A percentile compares a stretch with the other conserved stretches of the same genome.
Evolutionary conservation across 2,888 invertebrate genomes (phyloP).

Genomic region (Lepetodrilus schrolli): DNA sequence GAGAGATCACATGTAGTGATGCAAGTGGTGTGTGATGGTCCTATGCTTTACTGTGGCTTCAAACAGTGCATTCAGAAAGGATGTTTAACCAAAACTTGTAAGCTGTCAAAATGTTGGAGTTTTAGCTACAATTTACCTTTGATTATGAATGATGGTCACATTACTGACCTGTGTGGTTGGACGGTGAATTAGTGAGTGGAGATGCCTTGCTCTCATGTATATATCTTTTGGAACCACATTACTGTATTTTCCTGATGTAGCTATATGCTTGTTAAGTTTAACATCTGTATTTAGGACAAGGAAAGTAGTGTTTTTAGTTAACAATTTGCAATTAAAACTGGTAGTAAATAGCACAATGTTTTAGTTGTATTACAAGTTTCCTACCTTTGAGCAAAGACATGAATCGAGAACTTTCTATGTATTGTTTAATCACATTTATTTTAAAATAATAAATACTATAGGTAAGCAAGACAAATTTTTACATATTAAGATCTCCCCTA

Average conservation of each 20-base stretch:
- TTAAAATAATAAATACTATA: too few species aligned
- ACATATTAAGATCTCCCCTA: too few species aligned
- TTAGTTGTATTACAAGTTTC: too few species aligned
- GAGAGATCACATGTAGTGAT: background rate
- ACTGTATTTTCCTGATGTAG: slow-evolving; percentile 12
- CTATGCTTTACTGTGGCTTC: background rate
- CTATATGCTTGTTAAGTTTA: slow-evolving; percentile 25
- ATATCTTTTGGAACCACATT: slow-evolving; percentile 20
- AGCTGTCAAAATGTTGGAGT: background rate
- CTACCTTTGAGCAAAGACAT: too few species aligned
- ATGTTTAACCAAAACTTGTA: background rate
- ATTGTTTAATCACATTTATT: too few species aligned
- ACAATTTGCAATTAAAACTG: slow-evolving; percentile 20
- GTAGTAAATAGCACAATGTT: slow-evolving; percentile 3
- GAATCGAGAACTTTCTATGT: too few species aligned
- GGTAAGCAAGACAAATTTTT: too few species aligned
- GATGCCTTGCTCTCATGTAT: background rate
- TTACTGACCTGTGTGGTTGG: background rate
- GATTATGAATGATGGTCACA: slow-evolving; percentile 1
- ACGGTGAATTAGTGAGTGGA: background rate
- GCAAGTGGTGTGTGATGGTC: background rate
- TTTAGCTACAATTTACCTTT: background rate
- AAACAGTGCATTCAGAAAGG: background rate
- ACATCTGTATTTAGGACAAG: slow-evolving; percentile 12
- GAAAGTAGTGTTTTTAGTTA: slow-evolving; percentile 17